phyloP scores from a whole-genome alignment of 64 coral and sea anemone genomes.

The Montipora capricornis region DNA sequence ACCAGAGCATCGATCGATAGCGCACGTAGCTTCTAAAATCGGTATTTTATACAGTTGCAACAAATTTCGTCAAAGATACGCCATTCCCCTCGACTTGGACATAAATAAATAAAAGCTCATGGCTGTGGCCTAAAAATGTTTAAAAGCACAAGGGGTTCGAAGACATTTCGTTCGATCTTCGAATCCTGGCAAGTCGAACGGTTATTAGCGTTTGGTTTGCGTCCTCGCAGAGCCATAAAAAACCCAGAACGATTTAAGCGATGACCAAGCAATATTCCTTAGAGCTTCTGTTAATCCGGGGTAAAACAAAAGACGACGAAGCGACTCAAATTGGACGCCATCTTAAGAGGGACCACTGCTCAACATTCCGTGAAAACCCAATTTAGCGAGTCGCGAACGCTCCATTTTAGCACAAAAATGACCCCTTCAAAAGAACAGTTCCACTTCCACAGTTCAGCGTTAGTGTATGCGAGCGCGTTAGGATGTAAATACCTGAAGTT shows the following conservation, averaged over 20 bases:
- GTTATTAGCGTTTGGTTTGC: background rate
- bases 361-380: background rate
- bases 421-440: background rate
- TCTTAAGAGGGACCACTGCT: slow-evolving; percentile 4
- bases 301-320: slow-evolving; percentile 39
- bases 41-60: slow-evolving; percentile 11
- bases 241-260: background rate
- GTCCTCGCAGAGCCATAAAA: background rate
- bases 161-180: slow-evolving; percentile 45
- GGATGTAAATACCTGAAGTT: slow-evolving; percentile 71
- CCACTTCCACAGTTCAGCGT: background rate
- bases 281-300: slow-evolving; percentile 1
- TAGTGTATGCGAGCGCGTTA: slow-evolving; percentile 3
- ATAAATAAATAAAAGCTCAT: slow-evolving; percentile 64
- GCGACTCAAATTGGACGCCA: slow-evolving; percentile 20
- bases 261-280: slow-evolving; percentile 30
- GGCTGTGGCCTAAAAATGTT: slow-evolving; percentile 19
- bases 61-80: slow-evolving; percentile 41
- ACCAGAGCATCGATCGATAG: background rate
- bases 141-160: background rate
- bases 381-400: background rate
- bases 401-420: background rate
- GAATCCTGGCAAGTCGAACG: background rate
- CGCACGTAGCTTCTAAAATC: background rate
- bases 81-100: background rate